These are phyloP conservation scores for Trichogramma evanescens DNA, from an alignment of 2,888 invertebrate species.

Conservation along the genomic window DNA sequence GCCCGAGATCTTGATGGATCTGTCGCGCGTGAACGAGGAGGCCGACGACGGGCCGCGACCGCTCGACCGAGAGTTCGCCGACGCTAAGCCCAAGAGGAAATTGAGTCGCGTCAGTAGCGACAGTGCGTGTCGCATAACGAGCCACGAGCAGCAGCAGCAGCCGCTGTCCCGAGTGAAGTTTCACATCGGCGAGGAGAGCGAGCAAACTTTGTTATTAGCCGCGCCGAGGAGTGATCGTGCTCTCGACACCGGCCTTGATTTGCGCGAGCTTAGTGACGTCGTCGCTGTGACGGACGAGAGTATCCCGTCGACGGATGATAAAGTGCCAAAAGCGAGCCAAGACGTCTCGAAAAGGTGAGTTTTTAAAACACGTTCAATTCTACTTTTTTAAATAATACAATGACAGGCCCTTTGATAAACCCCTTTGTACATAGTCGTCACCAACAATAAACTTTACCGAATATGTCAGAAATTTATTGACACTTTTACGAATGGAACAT, in stretches of 20 bases:
- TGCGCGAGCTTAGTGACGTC: neutral
- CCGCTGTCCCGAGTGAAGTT: slow-evolving; percentile 2
- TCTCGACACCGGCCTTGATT: slow-evolving; percentile 9
- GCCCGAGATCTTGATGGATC: slow-evolving; percentile 45
- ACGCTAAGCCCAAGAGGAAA: slow-evolving; percentile 41
- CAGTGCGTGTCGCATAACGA: slow-evolving; percentile 8
- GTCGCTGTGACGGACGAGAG: neutral
- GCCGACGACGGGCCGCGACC: slow-evolving; percentile 40
- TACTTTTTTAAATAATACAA: too few species aligned
- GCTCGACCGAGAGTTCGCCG: slow-evolving; percentile 46
- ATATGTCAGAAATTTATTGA: too few species aligned
- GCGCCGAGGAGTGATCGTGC: neutral
- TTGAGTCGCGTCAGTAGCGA: slow-evolving; percentile 28
- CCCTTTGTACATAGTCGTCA: too few species aligned
- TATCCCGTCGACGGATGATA: too few species aligned
- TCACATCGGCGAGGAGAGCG: neutral
- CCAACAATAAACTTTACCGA: too few species aligned
- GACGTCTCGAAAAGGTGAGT: too few species aligned
- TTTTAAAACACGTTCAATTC: too few species aligned
- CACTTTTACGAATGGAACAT: too few species aligned
- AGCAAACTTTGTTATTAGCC: neutral
- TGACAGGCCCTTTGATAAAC: too few species aligned
- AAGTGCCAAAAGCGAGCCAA: neutral
- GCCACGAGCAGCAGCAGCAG: neutral
- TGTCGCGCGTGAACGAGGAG: slow-evolving; percentile 46